Percentiles rank a stretch among this genome's conserved stretches.
Evolutionary conservation across 2,888 invertebrate species (phyloP).

Genomic region (Acholoe squamosa): DNA sequence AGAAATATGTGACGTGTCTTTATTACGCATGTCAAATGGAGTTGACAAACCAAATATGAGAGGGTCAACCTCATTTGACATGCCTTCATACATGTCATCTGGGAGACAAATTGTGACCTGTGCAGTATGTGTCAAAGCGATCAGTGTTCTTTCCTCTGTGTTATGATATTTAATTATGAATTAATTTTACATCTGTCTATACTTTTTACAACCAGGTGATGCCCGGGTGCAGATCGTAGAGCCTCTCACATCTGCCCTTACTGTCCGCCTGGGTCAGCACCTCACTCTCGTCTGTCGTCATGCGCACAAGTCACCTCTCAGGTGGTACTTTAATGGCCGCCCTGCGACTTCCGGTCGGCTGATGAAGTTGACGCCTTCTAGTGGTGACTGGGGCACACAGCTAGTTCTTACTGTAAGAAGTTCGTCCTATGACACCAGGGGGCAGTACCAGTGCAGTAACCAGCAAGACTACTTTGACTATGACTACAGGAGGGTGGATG

Average conservation of each 20-base stretch:
- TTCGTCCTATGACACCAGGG: background rate
- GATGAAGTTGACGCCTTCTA: background rate
- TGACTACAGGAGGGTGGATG: constrained; percentile 22
- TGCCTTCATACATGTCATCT: too few species aligned
- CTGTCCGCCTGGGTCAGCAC: background rate
- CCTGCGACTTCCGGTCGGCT: constrained; percentile 3
- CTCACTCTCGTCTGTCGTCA: constrained; percentile 8
- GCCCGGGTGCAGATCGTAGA: background rate
- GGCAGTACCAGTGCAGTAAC: constrained; percentile 41
- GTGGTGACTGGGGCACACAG: background rate
- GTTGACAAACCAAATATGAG: too few species aligned
- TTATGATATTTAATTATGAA: background rate
- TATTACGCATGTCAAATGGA: too few species aligned
- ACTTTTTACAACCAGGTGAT: background rate
- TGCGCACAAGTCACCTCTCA: background rate
- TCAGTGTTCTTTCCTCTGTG: too few species aligned
- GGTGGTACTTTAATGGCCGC: constrained; percentile 24
- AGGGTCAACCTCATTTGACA: too few species aligned
- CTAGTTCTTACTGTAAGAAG: background rate
- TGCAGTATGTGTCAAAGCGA: too few species aligned
- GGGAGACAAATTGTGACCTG: too few species aligned
- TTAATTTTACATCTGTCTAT: background rate
- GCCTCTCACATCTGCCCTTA: background rate
- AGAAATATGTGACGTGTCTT: too few species aligned
- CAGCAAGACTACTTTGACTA: constrained; percentile 31